Evolutionary conservation across 92 coral and sea anemone genomes (phyloP).

Genomic region (Hydrozoanthus gracilis): DNA sequence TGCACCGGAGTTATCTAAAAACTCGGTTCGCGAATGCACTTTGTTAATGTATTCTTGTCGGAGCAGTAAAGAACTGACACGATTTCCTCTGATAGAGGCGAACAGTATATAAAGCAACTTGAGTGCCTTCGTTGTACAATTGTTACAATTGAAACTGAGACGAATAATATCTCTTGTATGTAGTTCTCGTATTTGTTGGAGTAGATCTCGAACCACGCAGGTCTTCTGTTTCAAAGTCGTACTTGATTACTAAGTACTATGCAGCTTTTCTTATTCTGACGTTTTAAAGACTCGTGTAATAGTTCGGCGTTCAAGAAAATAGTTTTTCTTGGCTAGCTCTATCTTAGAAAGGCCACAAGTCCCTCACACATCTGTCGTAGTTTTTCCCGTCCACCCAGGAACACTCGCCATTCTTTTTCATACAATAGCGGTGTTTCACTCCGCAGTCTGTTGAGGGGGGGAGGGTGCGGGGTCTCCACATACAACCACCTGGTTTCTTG

Average conservation of each 20-base stretch:
- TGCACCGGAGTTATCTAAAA: not conserved
- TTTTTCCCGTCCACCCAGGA: slow-evolving; percentile 51
- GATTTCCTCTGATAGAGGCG: not conserved
- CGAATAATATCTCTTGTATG: too few relatives aligned
- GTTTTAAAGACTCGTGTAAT: not conserved
- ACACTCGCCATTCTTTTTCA: slow-evolving; percentile 38
- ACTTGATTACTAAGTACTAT: not conserved
- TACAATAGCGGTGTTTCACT: slow-evolving; percentile 53
- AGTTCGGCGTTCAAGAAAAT: not conserved
- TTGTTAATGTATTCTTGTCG: not conserved
- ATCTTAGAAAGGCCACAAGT: slow-evolving; percentile 44
- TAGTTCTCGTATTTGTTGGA: too few relatives aligned
- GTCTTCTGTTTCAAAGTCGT: too few relatives aligned
- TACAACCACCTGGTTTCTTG: slow-evolving; percentile 30
- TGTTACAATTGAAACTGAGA: not conserved
- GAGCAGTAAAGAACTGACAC: not conserved
- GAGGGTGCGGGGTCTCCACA: slow-evolving; percentile 52
- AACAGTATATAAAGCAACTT: not conserved
- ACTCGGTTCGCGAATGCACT: slow-evolving; percentile 3
- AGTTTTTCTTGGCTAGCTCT: not conserved
- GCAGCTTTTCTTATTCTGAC: not conserved
- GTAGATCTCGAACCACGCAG: too few relatives aligned
- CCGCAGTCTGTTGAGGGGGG: slow-evolving; percentile 59
- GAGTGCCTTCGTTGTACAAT: not conserved
- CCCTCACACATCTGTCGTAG: slow-evolving; percentile 50